Conservation (phyloP, 2,888 invertebrate genomes). For the Lottia gigantea region DNA sequence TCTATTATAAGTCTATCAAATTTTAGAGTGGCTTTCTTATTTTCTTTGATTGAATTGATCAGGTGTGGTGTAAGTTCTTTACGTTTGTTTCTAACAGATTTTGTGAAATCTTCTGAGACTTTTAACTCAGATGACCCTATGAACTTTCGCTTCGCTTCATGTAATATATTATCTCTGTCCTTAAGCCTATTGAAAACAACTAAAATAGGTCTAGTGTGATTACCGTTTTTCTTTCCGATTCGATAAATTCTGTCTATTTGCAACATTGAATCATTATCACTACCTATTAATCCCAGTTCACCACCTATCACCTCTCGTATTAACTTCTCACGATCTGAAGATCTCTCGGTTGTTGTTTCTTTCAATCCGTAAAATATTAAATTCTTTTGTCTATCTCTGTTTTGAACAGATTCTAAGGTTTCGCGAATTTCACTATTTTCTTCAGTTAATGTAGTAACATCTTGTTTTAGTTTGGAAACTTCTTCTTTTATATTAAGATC, state of each 20-base stretch:
- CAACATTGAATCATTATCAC: neutral
- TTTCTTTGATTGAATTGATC: slow-evolving; percentile 7
- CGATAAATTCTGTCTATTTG: neutral
- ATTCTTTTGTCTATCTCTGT: neutral
- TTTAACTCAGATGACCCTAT: neutral
- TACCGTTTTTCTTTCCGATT: slow-evolving; percentile 2
- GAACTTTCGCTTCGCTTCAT: neutral
- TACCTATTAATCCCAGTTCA: neutral
- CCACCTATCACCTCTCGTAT: neutral
- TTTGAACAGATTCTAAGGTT: neutral
- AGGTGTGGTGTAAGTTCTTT: slow-evolving; percentile 10
- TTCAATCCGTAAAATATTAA: neutral
- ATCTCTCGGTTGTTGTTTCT: neutral
- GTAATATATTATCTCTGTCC: neutral
- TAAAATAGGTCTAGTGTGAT: neutral
- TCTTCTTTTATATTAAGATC: neutral
- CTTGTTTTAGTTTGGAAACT: neutral
- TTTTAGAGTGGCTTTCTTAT: slow-evolving; percentile 12
- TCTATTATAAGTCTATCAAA: slow-evolving; percentile 16
- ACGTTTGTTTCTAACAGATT: slow-evolving; percentile 8
- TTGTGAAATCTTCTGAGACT: slow-evolving; percentile 12
- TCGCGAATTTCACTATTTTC: neutral
- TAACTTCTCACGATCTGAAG: neutral
- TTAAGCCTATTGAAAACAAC: neutral
- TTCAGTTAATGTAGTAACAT: neutral